Conservation (phyloP, 2,888 invertebrate species). For the Hyposoter dolosus region DNA sequence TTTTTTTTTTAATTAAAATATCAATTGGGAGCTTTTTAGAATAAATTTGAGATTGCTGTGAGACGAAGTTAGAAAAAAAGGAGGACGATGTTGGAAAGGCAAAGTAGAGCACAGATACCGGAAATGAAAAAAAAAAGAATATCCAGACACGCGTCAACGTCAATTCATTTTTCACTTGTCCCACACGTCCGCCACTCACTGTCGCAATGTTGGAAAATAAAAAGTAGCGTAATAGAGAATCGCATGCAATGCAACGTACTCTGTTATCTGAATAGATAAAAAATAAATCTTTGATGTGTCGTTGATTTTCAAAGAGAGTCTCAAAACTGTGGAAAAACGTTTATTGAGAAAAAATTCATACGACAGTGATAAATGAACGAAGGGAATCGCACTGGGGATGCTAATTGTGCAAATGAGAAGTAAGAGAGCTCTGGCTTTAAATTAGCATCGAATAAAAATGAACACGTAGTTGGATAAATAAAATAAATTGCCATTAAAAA, state of each 20-base stretch:
- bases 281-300: background rate
- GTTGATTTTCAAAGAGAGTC: background rate
- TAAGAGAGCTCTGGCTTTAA: background rate
- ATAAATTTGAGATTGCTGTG: background rate
- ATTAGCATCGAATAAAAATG: background rate
- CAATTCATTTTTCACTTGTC: slow-evolving; percentile 51
- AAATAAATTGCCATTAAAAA: background rate
- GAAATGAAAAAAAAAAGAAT: slow-evolving; percentile 12
- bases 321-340: background rate
- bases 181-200: slow-evolving; percentile 30
- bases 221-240: slow-evolving; percentile 9
- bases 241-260: slow-evolving; percentile 6
- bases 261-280: background rate
- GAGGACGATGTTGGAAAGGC: background rate
- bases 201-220: slow-evolving; percentile 17
- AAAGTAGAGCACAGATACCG: slow-evolving; percentile 33
- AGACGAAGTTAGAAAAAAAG: background rate
- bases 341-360: background rate
- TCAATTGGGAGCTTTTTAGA: background rate
- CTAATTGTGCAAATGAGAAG: slow-evolving; percentile 19
- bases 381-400: background rate
- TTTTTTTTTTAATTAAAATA: background rate
- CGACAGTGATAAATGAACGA: background rate
- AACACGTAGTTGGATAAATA: background rate
- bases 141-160: slow-evolving; percentile 33